Evolutionary conservation across 2,888 invertebrate species (phyloP).

Genomic region (Mimachlamys varia): DNA sequence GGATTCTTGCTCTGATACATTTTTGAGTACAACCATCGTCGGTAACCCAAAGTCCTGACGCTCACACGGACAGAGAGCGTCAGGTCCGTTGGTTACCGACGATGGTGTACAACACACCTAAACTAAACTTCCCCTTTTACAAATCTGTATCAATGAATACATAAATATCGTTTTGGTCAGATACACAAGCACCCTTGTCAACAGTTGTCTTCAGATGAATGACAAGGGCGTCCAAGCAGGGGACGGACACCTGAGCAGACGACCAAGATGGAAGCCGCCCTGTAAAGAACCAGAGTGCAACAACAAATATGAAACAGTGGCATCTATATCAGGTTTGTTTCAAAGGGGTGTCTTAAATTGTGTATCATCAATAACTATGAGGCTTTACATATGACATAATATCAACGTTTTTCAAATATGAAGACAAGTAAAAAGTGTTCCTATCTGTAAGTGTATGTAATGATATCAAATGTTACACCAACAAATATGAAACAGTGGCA

Average conservation of each 20-base stretch:
- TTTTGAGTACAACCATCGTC: no score
- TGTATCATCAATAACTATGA: no score
- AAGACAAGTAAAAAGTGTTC: no score
- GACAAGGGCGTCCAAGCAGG: slow-evolving; percentile 1
- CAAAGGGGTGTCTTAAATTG: background rate
- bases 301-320: slow-evolving; percentile 17
- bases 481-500: slow-evolving; percentile 10
- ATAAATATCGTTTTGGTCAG: background rate
- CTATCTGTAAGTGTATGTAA: no score
- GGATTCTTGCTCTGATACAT: no score
- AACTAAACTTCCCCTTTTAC: background rate
- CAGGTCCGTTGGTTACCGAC: no score
- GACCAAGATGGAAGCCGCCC: background rate
- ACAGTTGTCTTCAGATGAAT: slow-evolving; percentile 1
- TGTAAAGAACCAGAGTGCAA: background rate
- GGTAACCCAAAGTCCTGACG: no score
- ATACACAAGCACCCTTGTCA: background rate
- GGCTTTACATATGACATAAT: no score
- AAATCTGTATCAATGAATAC: background rate
- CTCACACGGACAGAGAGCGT: background rate
- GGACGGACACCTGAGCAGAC: background rate
- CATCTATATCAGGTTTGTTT: slow-evolving; percentile 29
- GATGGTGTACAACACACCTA: no score
- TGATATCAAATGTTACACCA: no score
- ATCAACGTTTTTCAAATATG: no score